Evolutionary conservation across 2,113 vertebrate genomes (phyloP).

Genomic region (Stercorarius parasiticus): DNA sequence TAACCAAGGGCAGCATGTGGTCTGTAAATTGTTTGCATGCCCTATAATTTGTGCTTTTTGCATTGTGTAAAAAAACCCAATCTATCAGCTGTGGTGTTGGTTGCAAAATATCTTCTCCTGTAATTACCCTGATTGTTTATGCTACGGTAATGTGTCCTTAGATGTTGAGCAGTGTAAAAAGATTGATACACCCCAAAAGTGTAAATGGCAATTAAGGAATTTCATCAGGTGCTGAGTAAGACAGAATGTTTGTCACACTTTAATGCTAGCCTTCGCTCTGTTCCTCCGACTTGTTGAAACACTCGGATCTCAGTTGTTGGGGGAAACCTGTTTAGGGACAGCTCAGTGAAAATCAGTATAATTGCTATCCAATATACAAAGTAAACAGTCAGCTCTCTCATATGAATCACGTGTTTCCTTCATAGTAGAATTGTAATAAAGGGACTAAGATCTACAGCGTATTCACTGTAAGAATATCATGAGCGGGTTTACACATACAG

Average conservation of each 20-base stretch:
- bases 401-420: not conserved
- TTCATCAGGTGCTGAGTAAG: conserved; percentile 51
- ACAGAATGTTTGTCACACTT: not conserved
- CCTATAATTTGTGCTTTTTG: conserved; percentile 28
- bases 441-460: not conserved
- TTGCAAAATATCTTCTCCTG: conserved; percentile 35
- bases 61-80: not conserved
- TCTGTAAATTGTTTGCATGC: not conserved
- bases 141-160: not conserved
- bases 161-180: not conserved
- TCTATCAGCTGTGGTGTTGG: not conserved
- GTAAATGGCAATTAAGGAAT: conserved; percentile 56
- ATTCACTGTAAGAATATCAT: not conserved
- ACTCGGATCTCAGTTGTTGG: not conserved
- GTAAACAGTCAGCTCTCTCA: not conserved
- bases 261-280: not conserved
- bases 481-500: not conserved
- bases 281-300: not conserved
- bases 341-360: not conserved
- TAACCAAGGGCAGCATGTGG: not conserved
- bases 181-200: conserved; percentile 4
- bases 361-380: not conserved
- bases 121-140: conserved; percentile 29
- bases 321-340: not conserved
- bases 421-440: not conserved